Conservation (phyloP, 1,140 invertebrate species). For the Drosophila kanapiae region DNA sequence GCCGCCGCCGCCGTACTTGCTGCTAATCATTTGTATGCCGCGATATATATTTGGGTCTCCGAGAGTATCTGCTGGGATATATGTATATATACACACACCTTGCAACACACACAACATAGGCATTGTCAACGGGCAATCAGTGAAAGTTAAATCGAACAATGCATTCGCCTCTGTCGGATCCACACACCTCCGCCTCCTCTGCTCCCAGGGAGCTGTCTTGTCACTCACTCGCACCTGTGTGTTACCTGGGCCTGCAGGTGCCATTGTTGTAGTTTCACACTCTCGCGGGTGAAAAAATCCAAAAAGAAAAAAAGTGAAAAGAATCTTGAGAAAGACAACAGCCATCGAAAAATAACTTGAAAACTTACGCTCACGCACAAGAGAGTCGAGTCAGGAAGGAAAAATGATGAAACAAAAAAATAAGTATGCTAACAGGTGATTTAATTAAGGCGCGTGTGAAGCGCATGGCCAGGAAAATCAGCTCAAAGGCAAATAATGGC, state of each 20-base stretch:
- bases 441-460: conserved; percentile 50
- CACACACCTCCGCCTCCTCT: conserved; percentile 9
- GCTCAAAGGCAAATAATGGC: background rate
- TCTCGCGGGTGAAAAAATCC: conserved; percentile 25
- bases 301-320: conserved; percentile 65
- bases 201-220: conserved; percentile 9
- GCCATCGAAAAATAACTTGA: conserved; percentile 29
- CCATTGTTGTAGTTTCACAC: conserved; percentile 64
- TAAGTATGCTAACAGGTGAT: conserved; percentile 12
- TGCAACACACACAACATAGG: conserved; percentile 25
- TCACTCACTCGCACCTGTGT: conserved; percentile 39
- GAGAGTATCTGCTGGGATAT: background rate
- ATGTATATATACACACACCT: conserved; percentile 15
- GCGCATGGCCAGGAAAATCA: conserved; percentile 1
- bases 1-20: conserved; percentile 17
- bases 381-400: conserved; percentile 16
- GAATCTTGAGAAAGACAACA: conserved; percentile 37
- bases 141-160: conserved; percentile 71
- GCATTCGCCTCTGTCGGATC: conserved; percentile 41
- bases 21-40: conserved; percentile 41
- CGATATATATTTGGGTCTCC: background rate
- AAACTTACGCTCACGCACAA: conserved; percentile 54
- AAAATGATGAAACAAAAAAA: conserved; percentile 8
- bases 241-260: conserved; percentile 36
- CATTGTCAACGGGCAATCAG: conserved; percentile 62